Percentiles rank a stretch among this genome's conserved stretches.
Evolutionary conservation across 1,140 invertebrate species (phyloP).

Genomic region (Diorhabda sublineata): DNA sequence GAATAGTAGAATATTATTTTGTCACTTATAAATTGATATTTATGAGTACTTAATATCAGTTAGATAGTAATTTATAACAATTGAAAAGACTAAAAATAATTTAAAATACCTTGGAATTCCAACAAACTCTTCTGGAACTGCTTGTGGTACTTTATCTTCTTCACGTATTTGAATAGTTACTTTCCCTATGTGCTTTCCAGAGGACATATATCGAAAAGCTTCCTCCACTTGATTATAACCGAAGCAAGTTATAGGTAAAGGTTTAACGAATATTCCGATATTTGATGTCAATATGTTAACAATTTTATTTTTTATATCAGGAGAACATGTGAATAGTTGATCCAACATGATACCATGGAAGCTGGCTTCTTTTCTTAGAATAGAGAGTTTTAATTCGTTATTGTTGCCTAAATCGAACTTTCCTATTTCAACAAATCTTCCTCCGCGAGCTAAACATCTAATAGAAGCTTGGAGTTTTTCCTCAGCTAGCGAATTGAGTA

Average conservation of each 20-base stretch:
- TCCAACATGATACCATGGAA: slow-evolving; percentile 87
- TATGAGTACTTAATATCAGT: too few species aligned
- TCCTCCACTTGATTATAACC: slow-evolving; percentile 59
- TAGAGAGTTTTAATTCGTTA: slow-evolving; percentile 62
- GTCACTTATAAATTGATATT: too few species aligned
- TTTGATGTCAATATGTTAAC: slow-evolving; percentile 5
- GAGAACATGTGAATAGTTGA: slow-evolving; percentile 57
- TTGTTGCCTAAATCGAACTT: slow-evolving; percentile 70
- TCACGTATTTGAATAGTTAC: slow-evolving; percentile 64
- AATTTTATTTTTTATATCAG: slow-evolving; percentile 31
- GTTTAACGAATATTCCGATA: slow-evolving; percentile 48
- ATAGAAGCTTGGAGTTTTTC: slow-evolving; percentile 74
- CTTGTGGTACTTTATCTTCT: background rate
- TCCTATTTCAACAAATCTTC: slow-evolving; percentile 75
- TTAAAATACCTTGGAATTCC: slow-evolving; percentile 16
- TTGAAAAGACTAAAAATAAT: too few species aligned
- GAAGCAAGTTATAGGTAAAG: slow-evolving; percentile 59
- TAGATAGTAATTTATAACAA: too few species aligned
- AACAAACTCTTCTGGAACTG: background rate
- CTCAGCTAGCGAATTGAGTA: slow-evolving; percentile 74
- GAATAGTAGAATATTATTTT: too few species aligned
- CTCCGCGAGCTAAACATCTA: slow-evolving; percentile 67
- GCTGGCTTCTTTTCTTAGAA: slow-evolving; percentile 79
- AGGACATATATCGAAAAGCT: slow-evolving; percentile 72
- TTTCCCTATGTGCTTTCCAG: slow-evolving; percentile 87